These are phyloP conservation scores for Hipposideros larvatus DNA, from an alignment of 2,797 vertebrate species.

Conservation along the genomic window DNA sequence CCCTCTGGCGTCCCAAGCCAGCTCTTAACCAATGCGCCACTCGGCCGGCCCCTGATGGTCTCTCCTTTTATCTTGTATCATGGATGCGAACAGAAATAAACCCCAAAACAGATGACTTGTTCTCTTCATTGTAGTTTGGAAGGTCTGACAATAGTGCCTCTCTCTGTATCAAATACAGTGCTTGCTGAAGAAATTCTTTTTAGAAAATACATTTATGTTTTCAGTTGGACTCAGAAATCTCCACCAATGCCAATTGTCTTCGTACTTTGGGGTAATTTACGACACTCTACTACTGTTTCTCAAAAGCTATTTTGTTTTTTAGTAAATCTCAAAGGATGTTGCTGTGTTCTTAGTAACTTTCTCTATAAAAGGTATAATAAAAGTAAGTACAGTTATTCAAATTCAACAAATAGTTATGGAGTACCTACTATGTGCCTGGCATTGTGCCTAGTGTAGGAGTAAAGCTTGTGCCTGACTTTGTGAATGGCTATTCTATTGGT, in stretches of 20 bases:
- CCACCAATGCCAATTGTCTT: not conserved
- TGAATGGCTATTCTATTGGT: not conserved
- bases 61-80: conserved; percentile 6
- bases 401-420: not conserved
- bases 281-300: not conserved
- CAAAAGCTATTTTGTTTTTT: conserved; percentile 9
- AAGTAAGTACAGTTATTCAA: conserved; percentile 5
- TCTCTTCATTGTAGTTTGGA: not conserved
- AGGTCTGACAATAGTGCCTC: not conserved
- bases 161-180: conserved; percentile 2
- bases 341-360: not conserved
- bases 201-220: conserved; percentile 41
- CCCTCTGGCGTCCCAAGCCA: too few relatives aligned
- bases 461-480: not conserved
- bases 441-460: not conserved
- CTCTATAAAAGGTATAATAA: conserved; percentile 1
- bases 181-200: conserved; percentile 1
- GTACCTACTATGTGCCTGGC: not conserved
- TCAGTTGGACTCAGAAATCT: conserved; percentile 15
- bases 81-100: not conserved
- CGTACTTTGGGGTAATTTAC: not conserved
- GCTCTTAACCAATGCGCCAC: too few relatives aligned
- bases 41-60: too few relatives aligned
- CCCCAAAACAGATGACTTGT: not conserved
- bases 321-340: not conserved